Base-by-base conservation (phyloP, 2,113 vertebrate genomes). In the Oceanodroma tethys region DNA sequence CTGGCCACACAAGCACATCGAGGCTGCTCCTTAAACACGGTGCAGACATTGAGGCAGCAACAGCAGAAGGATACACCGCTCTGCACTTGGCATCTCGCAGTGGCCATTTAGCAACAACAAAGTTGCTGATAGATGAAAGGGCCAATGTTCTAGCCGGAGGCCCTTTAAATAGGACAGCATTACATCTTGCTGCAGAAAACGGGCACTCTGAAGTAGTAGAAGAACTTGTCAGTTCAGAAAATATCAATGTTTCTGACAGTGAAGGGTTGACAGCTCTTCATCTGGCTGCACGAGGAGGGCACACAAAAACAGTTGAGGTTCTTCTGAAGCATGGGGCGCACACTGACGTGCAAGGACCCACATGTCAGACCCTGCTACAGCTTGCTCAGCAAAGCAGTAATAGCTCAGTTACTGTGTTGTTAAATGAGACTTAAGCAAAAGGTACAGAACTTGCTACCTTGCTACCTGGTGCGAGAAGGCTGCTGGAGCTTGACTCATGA, bases 1-100 rank as follows among this genome's bases (percentile, higher is more conserved):
- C 99, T 0, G 99, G 99, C 43, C 99, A 99, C 97, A 99, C 99
- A 3, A 99, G 99, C 98, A 99, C 99, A 0, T 99, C 99, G 0
- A 97, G 99, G 95, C 98, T 99, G 70, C 98, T 99, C 13, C 97
- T 99, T 81, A 99, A 99, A 63, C 99, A 99, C 2, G 96, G 98
- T 0, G 99, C 99, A 0, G 93, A 98, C 50, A 97, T 98, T 19
- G 98, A 99, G 19, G 98, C 98, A 0, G 87, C 86, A 22, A 99
- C 99, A 0, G 86, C 93, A 0, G 98, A 98, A 4, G 99, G 99
- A 27, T 98, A 94, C 74, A 99, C 99, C 0, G 99, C 99, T 6
- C 98, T 99, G 59, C 99, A 99, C 97, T 94, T 99, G 21, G 99
- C 99, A 0, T 95, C 98, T 26, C 98, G 98, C 78, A 96, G 92